Evolutionary conservation across 2,113 vertebrate species (phyloP).

Genomic region (Epinephelus lanceolatus): DNA sequence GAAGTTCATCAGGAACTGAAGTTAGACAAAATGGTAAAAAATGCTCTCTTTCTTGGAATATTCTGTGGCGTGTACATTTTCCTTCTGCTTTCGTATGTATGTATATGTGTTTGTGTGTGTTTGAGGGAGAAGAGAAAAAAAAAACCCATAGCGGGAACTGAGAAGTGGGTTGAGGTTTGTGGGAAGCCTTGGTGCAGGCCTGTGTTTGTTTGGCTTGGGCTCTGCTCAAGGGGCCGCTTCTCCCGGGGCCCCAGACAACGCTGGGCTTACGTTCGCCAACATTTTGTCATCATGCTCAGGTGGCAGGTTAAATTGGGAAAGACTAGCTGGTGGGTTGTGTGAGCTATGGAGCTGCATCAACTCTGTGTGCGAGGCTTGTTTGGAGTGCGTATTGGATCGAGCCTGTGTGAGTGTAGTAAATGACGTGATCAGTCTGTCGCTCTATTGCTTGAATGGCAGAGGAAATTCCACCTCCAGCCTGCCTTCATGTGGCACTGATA

Average conservation of each 20-base stretch:
- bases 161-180: conserved; percentile 86
- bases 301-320: conserved; percentile 84
- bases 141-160: conserved; percentile 65
- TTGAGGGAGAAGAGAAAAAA: conserved; percentile 55
- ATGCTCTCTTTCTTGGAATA: conserved; percentile 65
- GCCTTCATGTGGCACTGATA: conserved; percentile 97
- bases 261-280: conserved; percentile 64
- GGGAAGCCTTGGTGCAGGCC: conserved; percentile 82
- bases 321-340: conserved; percentile 39
- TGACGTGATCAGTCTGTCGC: conserved; percentile 86
- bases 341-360: conserved; percentile 18
- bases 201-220: conserved; percentile 85
- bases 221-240: conserved; percentile 74
- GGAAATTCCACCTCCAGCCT: conserved; percentile 98
- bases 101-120: conserved; percentile 75
- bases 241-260: conserved; percentile 66
- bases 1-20: conserved; percentile 56
- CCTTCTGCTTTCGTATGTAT: conserved; percentile 57
- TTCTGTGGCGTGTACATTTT: conserved; percentile 65
- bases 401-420: conserved; percentile 53
- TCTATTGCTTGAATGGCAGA: conserved; percentile 87
- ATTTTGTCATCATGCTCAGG: conserved; percentile 85
- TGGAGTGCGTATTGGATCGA: conserved; percentile 26
- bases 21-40: conserved; percentile 75
- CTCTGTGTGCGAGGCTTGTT: conserved; percentile 27